Conservation (phyloP, 2,888 invertebrate genomes). For the Perizoma affinitatum region DNA sequence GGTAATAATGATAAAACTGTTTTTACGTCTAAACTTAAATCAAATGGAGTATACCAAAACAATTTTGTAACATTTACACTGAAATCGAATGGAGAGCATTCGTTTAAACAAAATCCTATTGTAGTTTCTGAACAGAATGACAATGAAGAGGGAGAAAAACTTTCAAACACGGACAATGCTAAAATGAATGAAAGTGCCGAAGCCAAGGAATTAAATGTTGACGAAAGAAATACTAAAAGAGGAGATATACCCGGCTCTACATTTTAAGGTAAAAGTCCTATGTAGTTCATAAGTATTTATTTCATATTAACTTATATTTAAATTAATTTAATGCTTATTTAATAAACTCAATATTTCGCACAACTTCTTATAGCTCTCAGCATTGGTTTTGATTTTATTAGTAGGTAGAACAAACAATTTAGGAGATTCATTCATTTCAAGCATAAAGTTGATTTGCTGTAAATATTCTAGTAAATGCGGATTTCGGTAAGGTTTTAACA, state of each 20-base stretch:
- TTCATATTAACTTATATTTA: conserved; percentile 29
- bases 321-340: conserved; percentile 13
- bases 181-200: conserved; percentile 6
- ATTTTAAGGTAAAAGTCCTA: conserved; percentile 21
- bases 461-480: conserved; percentile 14
- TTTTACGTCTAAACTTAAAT: conserved; percentile 13
- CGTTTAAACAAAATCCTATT: conserved; percentile 25
- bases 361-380: conserved; percentile 11
- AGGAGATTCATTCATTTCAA: background rate
- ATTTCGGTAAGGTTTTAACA: background rate
- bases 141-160: conserved; percentile 1
- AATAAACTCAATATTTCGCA: conserved; percentile 18
- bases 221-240: conserved; percentile 11
- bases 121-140: conserved; percentile 22
- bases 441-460: conserved; percentile 2
- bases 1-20: conserved; percentile 2
- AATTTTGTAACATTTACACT: conserved; percentile 1
- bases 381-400: conserved; percentile 1
- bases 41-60: background rate
- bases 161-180: background rate
- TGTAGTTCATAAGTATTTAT: conserved; percentile 35
- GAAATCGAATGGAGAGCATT: background rate
- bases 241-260: conserved; percentile 24
- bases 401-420: background rate
- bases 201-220: too few species aligned